A percentile compares a stretch with the other conserved stretches of the same genome.
These are phyloP conservation scores for Chionodraco myersi DNA, from an alignment of 2,113 vertebrate species.

Conservation along the genomic window DNA sequence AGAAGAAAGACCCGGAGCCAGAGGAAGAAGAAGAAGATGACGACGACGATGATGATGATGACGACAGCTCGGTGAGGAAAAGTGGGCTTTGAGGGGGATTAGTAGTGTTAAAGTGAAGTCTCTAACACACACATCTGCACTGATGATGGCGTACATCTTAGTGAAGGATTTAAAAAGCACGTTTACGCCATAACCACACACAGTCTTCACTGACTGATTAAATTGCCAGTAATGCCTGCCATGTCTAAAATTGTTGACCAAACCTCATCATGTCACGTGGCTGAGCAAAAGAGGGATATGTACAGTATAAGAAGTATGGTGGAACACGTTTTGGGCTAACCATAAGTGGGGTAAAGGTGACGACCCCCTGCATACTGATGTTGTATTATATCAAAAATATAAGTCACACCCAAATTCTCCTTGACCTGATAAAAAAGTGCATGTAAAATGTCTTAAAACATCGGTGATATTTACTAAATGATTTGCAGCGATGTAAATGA, in stretches of 20 bases:
- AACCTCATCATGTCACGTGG: background rate
- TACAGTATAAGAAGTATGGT: too few species aligned
- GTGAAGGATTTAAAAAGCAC: too few species aligned
- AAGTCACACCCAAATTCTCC: background rate
- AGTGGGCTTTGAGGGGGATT: background rate
- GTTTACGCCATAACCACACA: background rate
- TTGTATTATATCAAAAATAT: too few species aligned
- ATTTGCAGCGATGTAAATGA: background rate
- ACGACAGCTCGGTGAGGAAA: conserved; percentile 88
- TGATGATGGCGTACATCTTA: background rate
- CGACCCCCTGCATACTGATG: too few species aligned
- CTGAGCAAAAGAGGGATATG: background rate
- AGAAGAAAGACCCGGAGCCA: conserved; percentile 88
- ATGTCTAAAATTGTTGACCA: background rate
- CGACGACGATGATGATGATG: conserved; percentile 92
- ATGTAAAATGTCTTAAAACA: background rate
- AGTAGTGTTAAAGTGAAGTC: background rate
- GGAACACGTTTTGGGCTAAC: too few species aligned
- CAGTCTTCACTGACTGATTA: background rate
- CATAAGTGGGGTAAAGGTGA: too few species aligned
- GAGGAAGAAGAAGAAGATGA: conserved; percentile 81
- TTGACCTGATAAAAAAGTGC: too few species aligned
- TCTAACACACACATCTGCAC: background rate
- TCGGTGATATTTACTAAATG: background rate
- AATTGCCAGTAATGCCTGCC: too few species aligned